Conservation (phyloP, 2,888 invertebrate genomes). For the Pseudococcus longispinus region DNA sequence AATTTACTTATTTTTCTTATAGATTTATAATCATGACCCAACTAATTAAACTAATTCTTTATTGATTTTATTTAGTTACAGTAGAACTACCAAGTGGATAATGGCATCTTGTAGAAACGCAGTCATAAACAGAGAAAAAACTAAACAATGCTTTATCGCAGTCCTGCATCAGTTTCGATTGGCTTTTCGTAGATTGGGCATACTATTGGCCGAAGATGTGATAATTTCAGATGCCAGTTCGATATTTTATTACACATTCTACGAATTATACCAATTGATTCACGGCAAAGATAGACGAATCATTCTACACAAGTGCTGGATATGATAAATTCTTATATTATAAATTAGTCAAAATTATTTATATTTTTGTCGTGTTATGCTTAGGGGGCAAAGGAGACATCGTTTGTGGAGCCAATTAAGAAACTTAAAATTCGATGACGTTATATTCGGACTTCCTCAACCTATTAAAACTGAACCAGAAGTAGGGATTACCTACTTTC, state of each 20-base stretch:
- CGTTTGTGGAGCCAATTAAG: conserved; percentile 70
- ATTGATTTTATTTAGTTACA: conserved; percentile 52
- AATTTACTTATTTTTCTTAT: neutral
- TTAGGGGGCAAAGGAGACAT: conserved; percentile 73
- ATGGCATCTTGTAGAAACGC: conserved; percentile 70
- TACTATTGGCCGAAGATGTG: conserved; percentile 47
- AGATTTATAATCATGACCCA: too few relatives aligned
- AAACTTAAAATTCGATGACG: conserved; percentile 71
- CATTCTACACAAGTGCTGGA: conserved; percentile 62
- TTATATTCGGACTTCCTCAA: conserved; percentile 65
- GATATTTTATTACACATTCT: conserved; percentile 68
- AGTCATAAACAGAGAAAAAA: conserved; percentile 72
- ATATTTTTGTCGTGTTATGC: conserved; percentile 57
- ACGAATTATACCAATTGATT: conserved; percentile 71
- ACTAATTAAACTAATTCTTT: too few relatives aligned
- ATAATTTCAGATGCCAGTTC: conserved; percentile 53
- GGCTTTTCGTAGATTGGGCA: conserved; percentile 56
- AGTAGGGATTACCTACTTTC: neutral
- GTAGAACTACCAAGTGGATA: conserved; percentile 67
- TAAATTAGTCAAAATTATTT: neutral
- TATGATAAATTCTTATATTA: neutral
- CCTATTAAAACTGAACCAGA: conserved; percentile 59
- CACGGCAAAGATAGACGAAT: conserved; percentile 60
- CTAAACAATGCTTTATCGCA: conserved; percentile 68
- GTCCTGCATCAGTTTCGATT: conserved; percentile 57